Percentiles rank a stretch among this genome's conserved stretches.
These are phyloP conservation scores for Paragorgia papillata DNA, from an alignment of 92 coral and sea anemone genomes.

Conservation along the genomic window DNA sequence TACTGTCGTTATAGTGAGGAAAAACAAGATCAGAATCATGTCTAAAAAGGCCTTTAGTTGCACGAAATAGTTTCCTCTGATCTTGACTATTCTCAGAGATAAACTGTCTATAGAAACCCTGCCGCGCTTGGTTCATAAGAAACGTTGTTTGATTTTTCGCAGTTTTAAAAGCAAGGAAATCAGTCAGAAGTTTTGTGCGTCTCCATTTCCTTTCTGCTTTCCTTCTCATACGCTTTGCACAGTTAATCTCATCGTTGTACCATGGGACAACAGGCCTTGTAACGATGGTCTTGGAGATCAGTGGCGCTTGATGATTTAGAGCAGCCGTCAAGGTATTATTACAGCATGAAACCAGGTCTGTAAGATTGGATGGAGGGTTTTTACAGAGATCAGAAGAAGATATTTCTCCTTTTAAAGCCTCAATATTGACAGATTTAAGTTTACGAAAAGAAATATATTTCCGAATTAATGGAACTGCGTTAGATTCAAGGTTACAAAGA, in stretches of 20 bases:
- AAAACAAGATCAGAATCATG: not conserved
- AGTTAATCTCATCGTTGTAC: conserved; percentile 44
- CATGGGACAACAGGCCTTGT: conserved; percentile 45
- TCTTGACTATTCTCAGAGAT: conserved; percentile 42
- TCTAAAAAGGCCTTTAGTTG: not conserved
- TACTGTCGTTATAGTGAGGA: not conserved
- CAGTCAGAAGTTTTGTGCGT: conserved; percentile 30
- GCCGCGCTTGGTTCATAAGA: conserved; percentile 47
- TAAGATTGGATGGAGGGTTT: conserved; percentile 41
- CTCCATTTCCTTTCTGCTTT: conserved; percentile 47
- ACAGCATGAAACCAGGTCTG: conserved; percentile 48
- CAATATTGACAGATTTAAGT: conserved; percentile 39
- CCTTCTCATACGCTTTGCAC: conserved; percentile 46
- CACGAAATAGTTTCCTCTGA: conserved; percentile 37
- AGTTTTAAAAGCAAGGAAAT: conserved; percentile 45
- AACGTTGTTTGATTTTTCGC: conserved; percentile 36
- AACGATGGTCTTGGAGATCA: conserved; percentile 30
- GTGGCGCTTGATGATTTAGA: conserved; percentile 35
- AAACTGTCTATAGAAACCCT: conserved; percentile 30
- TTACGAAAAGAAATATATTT: conserved; percentile 42
- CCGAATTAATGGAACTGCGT: conserved; percentile 41
- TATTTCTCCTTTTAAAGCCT: conserved; percentile 38
- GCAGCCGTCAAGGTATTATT: conserved; percentile 31
- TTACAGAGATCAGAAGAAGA: conserved; percentile 46
- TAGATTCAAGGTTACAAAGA: conserved; percentile 42